Evolutionary conservation across 2,797 vertebrate species (phyloP).

Genomic region (Phylloscopus collybita): DNA sequence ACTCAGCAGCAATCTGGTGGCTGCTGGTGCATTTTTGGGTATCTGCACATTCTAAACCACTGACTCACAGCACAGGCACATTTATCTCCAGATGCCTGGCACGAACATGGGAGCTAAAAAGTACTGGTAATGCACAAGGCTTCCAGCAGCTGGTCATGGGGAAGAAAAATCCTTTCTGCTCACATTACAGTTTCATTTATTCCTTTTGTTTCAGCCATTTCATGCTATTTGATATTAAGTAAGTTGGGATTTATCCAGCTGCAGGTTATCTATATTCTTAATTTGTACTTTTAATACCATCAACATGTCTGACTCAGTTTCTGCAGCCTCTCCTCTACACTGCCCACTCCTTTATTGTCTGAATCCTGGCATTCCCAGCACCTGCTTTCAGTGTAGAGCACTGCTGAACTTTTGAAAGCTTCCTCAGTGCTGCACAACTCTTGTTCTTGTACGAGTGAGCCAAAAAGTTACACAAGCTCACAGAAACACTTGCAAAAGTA

Average conservation of each 20-base stretch:
- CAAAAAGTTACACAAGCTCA: not conserved
- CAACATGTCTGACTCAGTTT: not conserved
- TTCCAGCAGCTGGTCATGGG: not conserved
- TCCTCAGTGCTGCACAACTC: not conserved
- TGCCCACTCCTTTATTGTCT: not conserved
- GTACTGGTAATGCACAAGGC: not conserved
- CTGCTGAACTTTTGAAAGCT: not conserved
- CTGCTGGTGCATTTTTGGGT: constrained; percentile 6
- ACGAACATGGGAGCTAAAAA: not conserved
- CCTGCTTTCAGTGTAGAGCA: not conserved
- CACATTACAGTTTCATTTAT: not conserved
- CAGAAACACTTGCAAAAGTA: not conserved
- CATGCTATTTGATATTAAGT: not conserved
- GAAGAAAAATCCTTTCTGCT: not conserved
- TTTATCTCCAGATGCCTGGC: constrained; percentile 38
- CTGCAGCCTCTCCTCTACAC: not conserved
- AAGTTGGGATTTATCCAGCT: not conserved
- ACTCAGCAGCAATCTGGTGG: not conserved
- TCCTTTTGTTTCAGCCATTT: not conserved
- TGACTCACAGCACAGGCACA: constrained; percentile 33
- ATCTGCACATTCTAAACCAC: constrained; percentile 9
- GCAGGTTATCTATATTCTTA: not conserved
- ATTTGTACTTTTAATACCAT: not conserved
- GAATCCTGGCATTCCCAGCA: not conserved
- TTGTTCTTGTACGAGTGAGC: not conserved